Conservation (phyloP, 2,113 vertebrate species). For the Copsychus sechellarum region DNA sequence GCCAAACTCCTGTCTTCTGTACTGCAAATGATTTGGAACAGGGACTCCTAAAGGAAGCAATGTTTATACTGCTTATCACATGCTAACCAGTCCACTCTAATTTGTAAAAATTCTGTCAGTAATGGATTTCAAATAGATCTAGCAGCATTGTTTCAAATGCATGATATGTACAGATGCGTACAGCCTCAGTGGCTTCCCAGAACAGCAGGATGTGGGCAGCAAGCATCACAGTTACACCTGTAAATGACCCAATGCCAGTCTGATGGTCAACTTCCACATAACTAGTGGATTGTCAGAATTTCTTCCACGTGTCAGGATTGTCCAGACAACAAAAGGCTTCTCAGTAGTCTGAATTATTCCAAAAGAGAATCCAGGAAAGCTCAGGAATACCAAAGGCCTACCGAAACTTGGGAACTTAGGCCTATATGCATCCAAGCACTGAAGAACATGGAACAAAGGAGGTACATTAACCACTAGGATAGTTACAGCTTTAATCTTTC, state of each 20-base stretch:
- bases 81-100: not conserved
- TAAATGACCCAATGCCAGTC: not conserved
- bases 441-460: not conserved
- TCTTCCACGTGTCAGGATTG: not conserved
- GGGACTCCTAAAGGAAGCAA: not conserved
- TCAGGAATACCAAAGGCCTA: not conserved
- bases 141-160: not conserved
- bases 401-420: not conserved
- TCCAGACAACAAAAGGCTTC: not conserved
- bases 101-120: not conserved
- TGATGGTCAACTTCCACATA: not conserved
- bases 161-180: fast-evolving
- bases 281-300: not conserved
- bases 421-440: not conserved
- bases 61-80: not conserved
- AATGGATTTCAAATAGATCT: not conserved
- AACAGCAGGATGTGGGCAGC: not conserved
- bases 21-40: not conserved
- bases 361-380: not conserved
- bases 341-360: not conserved
- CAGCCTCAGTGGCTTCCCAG: not conserved
- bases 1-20: not conserved
- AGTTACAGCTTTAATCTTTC: not conserved
- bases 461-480: not conserved
- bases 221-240: not conserved